These are phyloP conservation scores for Eumaeus atala DNA, from an alignment of 1,140 invertebrate genomes.

Conservation along the genomic window DNA sequence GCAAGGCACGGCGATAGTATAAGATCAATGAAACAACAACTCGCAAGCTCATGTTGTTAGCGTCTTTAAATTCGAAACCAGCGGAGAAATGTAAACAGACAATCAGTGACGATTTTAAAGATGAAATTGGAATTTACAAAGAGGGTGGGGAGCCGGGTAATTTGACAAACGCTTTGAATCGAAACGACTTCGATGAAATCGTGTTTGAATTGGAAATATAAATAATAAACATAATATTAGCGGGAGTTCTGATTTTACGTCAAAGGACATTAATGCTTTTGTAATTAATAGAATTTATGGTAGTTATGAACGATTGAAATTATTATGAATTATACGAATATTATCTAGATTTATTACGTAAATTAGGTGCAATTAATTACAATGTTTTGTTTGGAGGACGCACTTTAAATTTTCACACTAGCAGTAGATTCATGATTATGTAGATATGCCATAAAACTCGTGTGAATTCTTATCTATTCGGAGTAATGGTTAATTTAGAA, in stretches of 20 bases:
- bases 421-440: too few species aligned
- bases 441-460: too few species aligned
- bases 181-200: slow-evolving; percentile 28
- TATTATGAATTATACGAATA: slow-evolving; percentile 9
- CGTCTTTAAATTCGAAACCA: slow-evolving; percentile 63
- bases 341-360: slow-evolving; percentile 6
- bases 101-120: slow-evolving; percentile 67
- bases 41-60: slow-evolving; percentile 41
- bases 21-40: slow-evolving; percentile 17
- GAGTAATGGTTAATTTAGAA: too few species aligned
- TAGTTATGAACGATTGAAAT: neutral
- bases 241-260: slow-evolving; percentile 6
- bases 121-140: slow-evolving; percentile 54
- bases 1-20: too few species aligned
- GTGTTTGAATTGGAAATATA: slow-evolving; percentile 36
- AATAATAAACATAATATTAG: slow-evolving; percentile 13
- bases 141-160: slow-evolving; percentile 36
- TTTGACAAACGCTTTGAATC: slow-evolving; percentile 52
- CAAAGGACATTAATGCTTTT: slow-evolving; percentile 11
- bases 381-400: slow-evolving; percentile 1
- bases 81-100: slow-evolving; percentile 65
- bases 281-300: slow-evolving; percentile 11
- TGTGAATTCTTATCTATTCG: too few species aligned
- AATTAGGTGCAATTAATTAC: slow-evolving; percentile 1
- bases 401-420: too few species aligned